phyloP scores from a whole-genome alignment of 2,888 invertebrate genomes.

The Macaria notata region DNA sequence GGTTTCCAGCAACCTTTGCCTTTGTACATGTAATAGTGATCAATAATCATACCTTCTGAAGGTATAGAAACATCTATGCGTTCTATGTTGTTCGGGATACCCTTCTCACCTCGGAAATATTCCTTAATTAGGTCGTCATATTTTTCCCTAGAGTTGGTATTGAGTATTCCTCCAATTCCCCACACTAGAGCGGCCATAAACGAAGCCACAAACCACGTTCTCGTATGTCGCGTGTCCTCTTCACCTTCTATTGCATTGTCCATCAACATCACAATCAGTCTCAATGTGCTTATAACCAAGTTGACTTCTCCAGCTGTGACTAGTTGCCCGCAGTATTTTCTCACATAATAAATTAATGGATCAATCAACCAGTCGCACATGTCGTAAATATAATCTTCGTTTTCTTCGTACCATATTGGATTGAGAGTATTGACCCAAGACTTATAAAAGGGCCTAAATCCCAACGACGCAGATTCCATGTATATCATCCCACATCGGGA shows the following conservation, averaged over 20 bases:
- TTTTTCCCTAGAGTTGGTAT: conserved; percentile 86
- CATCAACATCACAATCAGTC: conserved; percentile 90
- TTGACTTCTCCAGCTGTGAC: conserved; percentile 88
- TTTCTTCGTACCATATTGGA: conserved; percentile 84
- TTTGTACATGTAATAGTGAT: conserved; percentile 91
- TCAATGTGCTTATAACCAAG: conserved; percentile 86
- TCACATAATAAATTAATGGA: conserved; percentile 87
- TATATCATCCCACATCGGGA: conserved; percentile 96
- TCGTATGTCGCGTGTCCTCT: conserved; percentile 86
- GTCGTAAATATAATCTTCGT: conserved; percentile 81
- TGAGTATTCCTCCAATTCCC: conserved; percentile 92
- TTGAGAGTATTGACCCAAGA: conserved; percentile 89
- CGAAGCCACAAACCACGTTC: conserved; percentile 89
- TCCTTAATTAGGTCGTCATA: conserved; percentile 85
- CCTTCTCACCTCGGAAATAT: conserved; percentile 70
- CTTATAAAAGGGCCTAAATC: conserved; percentile 90
- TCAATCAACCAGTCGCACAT: conserved; percentile 91
- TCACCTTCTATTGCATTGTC: conserved; percentile 86
- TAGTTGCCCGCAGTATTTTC: conserved; percentile 85
- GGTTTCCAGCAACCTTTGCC: conserved; percentile 94
- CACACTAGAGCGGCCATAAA: conserved; percentile 89
- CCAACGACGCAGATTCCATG: conserved; percentile 92
- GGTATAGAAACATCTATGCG: conserved; percentile 90
- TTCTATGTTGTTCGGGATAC: conserved; percentile 74
- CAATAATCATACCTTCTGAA: conserved; percentile 88